These are phyloP conservation scores for Vidua macroura DNA, from an alignment of 2,113 vertebrate species.

Conservation along the genomic window DNA sequence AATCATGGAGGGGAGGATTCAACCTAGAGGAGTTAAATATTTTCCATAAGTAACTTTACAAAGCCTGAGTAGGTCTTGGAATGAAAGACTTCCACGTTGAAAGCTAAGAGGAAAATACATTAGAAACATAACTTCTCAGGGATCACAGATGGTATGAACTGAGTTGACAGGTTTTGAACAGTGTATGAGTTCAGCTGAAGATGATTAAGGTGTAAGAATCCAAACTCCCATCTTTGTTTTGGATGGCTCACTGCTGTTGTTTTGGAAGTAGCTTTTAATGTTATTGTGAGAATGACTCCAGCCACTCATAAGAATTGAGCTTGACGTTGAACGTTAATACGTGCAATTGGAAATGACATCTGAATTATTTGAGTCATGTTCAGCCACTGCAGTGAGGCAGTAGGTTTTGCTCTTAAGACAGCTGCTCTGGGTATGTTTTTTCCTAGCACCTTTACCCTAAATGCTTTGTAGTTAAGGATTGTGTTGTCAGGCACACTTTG, in stretches of 20 bases:
- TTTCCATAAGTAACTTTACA: neutral
- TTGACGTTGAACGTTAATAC: neutral
- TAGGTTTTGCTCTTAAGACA: neutral
- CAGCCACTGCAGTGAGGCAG: neutral
- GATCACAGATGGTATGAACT: neutral
- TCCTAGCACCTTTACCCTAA: neutral
- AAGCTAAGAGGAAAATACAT: neutral
- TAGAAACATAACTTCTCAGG: neutral
- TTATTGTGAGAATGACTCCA: neutral
- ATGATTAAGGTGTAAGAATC: neutral
- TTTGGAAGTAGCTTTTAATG: neutral
- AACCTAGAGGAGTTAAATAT: neutral
- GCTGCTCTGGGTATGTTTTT: neutral
- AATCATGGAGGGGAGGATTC: neutral
- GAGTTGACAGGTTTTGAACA: neutral
- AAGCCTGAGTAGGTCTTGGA: neutral
- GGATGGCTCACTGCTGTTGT: neutral
- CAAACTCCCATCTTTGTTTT: neutral
- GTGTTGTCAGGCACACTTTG: neutral
- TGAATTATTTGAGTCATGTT: neutral
- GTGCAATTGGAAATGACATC: neutral
- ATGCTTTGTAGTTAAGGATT: neutral
- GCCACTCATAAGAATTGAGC: neutral
- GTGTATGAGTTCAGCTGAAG: neutral
- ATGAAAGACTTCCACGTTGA: neutral